Conservation (phyloP, 2,797 vertebrate genomes). For the Myotis vivesi region DNA sequence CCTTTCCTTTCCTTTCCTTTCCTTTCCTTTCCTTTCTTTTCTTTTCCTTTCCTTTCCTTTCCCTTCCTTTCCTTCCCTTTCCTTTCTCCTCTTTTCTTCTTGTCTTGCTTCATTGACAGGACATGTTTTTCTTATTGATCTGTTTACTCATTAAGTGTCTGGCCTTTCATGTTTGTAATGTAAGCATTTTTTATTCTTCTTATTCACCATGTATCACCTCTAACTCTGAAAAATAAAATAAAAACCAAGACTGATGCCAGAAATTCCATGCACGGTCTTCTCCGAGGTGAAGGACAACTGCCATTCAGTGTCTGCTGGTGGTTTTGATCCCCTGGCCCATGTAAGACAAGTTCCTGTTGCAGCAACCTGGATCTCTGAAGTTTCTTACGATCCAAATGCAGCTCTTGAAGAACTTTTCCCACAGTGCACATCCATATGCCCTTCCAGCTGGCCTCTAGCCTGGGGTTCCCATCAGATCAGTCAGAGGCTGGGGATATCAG, state of each 20-base stretch:
- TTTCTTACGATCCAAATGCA: background rate
- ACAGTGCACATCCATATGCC: background rate
- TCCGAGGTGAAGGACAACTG: background rate
- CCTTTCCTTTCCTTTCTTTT: background rate
- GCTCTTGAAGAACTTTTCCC: conserved; percentile 30
- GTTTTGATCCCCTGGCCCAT: background rate
- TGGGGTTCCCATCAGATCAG: background rate
- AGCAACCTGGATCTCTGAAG: background rate
- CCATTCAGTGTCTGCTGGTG: background rate
- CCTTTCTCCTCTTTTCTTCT: background rate
- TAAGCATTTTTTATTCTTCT: background rate
- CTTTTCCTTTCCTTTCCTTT: background rate
- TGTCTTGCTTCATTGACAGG: background rate
- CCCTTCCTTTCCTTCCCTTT: too few species aligned
- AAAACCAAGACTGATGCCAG: background rate
- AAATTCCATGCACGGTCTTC: background rate
- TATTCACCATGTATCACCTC: background rate
- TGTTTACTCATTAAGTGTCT: background rate
- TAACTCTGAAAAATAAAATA: background rate
- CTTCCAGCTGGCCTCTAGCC: background rate
- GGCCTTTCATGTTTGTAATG: background rate
- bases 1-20: background rate
- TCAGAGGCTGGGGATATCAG: background rate
- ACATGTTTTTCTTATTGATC: conserved; percentile 3
- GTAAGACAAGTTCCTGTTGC: background rate